Percentiles rank a stretch among this genome's conserved stretches.
Conservation (phyloP, 1,140 invertebrate species). For the Melanaphis sacchari region DNA sequence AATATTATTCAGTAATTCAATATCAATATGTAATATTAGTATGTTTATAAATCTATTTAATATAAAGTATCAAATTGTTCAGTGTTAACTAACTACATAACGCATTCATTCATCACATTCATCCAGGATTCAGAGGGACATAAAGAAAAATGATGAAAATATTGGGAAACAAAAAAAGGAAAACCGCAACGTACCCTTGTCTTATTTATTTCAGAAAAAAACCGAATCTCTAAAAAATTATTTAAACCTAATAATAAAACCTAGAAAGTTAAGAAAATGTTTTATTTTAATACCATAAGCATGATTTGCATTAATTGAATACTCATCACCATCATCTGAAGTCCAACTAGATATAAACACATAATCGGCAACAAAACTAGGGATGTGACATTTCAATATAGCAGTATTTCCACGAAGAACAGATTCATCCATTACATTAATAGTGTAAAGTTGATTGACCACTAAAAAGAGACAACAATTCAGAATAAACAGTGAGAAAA, state of each 20-base stretch:
- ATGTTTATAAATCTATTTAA: neutral
- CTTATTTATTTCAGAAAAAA: neutral
- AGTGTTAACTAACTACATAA: conserved; percentile 6
- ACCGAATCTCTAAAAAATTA: conserved; percentile 9
- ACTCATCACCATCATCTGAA: conserved; percentile 73
- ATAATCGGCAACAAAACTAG: conserved; percentile 90
- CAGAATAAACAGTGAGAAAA: conserved; percentile 10
- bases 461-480: conserved; percentile 68
- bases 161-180: conserved; percentile 35
- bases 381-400: conserved; percentile 90
- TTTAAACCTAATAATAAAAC: neutral
- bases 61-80: conserved; percentile 25
- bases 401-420: conserved; percentile 88
- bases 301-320: conserved; percentile 69
- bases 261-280: neutral
- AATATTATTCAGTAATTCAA: neutral
- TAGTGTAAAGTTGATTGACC: conserved; percentile 86
- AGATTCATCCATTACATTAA: conserved; percentile 90
- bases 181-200: conserved; percentile 55
- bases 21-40: neutral
- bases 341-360: conserved; percentile 85
- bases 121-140: conserved; percentile 38
- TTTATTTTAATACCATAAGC: conserved; percentile 70
- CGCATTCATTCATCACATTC: conserved; percentile 50
- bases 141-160: conserved; percentile 12